A percentile compares a stretch with the other conserved stretches of the same genome.
phyloP scores from a whole-genome alignment of 1,140 invertebrate species.

The Anastatus disparis region DNA sequence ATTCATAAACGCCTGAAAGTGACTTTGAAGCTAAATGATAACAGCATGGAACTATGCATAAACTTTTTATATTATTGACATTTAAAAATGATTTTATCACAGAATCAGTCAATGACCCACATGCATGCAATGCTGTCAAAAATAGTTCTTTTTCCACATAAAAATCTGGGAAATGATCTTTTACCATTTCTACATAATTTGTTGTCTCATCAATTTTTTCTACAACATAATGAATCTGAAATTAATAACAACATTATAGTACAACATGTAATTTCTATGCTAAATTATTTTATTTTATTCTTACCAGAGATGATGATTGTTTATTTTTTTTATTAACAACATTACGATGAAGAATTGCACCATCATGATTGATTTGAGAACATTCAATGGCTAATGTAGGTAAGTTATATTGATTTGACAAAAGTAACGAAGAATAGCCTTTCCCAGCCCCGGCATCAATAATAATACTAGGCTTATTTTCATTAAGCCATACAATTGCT shows the following conservation, averaged over 20 bases:
- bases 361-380: conserved; percentile 71
- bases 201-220: conserved; percentile 61
- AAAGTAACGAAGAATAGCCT: conserved; percentile 81
- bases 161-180: conserved; percentile 63
- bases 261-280: too few relatives aligned
- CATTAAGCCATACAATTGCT: conserved; percentile 52
- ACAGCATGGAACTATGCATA: conserved; percentile 90
- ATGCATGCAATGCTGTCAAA: conserved; percentile 86
- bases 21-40: conserved; percentile 85
- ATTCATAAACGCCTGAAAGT: conserved; percentile 62
- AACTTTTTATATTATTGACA: conserved; percentile 67
- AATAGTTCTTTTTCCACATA: conserved; percentile 61
- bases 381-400: conserved; percentile 85
- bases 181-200: conserved; percentile 66
- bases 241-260: conserved; percentile 35
- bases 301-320: conserved; percentile 45
- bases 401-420: conserved; percentile 77
- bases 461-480: conserved; percentile 58
- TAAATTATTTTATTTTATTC: too few relatives aligned
- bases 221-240: conserved; percentile 55
- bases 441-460: conserved; percentile 89
- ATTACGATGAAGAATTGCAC: conserved; percentile 72
- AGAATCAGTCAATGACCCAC: conserved; percentile 83
- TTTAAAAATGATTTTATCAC: conserved; percentile 78
- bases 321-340: conserved; percentile 68